Conservation (phyloP, 1,140 invertebrate genomes). For the Oreohelix idahoensis region DNA sequence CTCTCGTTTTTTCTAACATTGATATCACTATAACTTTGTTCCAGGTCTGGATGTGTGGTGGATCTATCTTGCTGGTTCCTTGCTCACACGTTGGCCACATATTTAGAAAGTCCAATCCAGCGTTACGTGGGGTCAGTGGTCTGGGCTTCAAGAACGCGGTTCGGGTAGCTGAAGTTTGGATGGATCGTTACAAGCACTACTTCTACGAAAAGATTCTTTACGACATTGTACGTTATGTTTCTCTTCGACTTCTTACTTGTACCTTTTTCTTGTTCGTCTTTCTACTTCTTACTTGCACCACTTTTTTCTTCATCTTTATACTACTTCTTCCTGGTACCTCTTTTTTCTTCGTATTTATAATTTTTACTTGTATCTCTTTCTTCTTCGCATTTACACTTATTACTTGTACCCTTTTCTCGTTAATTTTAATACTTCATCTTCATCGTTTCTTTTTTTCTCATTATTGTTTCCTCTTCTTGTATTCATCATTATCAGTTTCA, state of each 20-base stretch:
- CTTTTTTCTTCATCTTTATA: no score
- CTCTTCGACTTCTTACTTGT: background rate
- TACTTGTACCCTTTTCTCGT: no score
- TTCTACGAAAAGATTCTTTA: conserved; percentile 85
- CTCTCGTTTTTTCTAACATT: no score
- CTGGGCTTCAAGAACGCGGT: conserved; percentile 72
- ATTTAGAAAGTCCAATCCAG: conserved; percentile 78
- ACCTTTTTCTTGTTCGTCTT: background rate
- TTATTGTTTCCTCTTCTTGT: no score
- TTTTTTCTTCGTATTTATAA: no score
- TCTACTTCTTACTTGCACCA: background rate
- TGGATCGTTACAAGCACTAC: conserved; percentile 92
- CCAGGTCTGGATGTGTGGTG: conserved; percentile 94
- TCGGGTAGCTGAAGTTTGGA: conserved; percentile 75
- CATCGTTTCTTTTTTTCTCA: no score
- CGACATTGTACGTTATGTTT: conserved; percentile 45
- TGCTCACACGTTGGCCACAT: conserved; percentile 98
- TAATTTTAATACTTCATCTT: no score
- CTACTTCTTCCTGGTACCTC: no score
- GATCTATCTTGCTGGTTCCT: conserved; percentile 91
- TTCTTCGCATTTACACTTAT: no score
- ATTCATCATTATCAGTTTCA: background rate
- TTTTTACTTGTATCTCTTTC: no score
- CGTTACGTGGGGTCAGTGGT: conserved; percentile 40
- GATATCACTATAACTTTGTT: no score